Evolutionary conservation across 2,113 vertebrate genomes (phyloP), one percentile per base, ranked within the genome.

Genomic region (Pachypanchax playfairii): DNA sequence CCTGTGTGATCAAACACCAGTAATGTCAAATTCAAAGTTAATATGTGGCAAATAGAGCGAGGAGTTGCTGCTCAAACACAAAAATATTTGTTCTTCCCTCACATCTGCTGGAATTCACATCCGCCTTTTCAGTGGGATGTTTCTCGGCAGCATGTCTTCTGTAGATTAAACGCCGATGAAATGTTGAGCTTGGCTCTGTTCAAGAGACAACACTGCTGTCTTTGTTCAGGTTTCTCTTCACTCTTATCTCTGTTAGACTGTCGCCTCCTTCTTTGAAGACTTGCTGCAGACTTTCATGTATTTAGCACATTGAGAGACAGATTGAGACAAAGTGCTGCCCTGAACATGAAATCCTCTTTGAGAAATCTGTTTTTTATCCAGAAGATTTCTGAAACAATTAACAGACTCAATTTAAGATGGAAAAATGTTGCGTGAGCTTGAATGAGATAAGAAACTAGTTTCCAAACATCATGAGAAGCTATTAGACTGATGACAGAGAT

Each of bases 191-290:
- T 25, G 3, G 39, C 53, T 55, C 33, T 42, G 54, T 76, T 41
- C 49, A 54, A 8, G 3, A 65, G 70, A 70, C 79, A 76, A 89
- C 85, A 89, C 64, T 83, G 83, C 28, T 1, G 42, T 80, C 85
- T 86, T 88, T 90, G 89, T 90, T 77, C 58, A 24, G 41, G 64
- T 47, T 62, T 44, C 67, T 73, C 51, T 38, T 63, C 70, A 28
- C 48, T 84, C 68, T 77, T 83, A 83, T 88, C 77, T 80, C 51
- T 65, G 53, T 4, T 25, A 78, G 77, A 63, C 41, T 48, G 65
- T 74, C 3, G 28, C 58, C 65, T 66, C 25, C 44, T 54, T 79
- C 48, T 71, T 36, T 64, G 25, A 35, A 13, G 54, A 48, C 33
- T 26, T 56, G 41, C 43, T 50, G 22, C 17, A 41, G 6, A 4